Conservation (phyloP, 2,113 vertebrate species). For the Edolisoma coerulescens region DNA sequence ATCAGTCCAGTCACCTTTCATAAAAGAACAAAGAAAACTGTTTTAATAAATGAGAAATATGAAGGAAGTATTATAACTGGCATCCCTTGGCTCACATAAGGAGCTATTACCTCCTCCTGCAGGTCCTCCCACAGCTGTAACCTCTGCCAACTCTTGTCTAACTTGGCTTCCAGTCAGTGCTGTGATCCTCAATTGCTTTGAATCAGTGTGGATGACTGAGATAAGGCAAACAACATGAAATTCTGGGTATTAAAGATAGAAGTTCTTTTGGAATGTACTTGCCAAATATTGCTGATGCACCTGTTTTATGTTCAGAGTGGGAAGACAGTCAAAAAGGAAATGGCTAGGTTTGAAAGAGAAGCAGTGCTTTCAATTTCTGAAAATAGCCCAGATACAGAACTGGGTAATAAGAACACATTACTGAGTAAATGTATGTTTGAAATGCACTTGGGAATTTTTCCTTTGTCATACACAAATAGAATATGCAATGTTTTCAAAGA, state of each 20-base stretch:
- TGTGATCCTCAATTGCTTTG: slow-evolving; percentile 57
- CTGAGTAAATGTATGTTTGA: slow-evolving; percentile 39
- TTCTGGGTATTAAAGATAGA: slow-evolving; percentile 36
- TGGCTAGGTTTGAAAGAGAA: slow-evolving; percentile 71
- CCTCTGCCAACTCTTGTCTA: slow-evolving; percentile 32
- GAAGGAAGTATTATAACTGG: slow-evolving; percentile 63
- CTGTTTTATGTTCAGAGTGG: slow-evolving; percentile 71
- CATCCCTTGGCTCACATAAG: slow-evolving; percentile 49
- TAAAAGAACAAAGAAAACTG: slow-evolving; percentile 66
- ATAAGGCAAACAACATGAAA: slow-evolving; percentile 61
- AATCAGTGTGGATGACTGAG: slow-evolving; percentile 65
- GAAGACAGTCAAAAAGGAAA: slow-evolving; percentile 67
- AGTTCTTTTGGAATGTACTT: slow-evolving; percentile 23
- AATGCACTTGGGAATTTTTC: not conserved
- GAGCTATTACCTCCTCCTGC: slow-evolving; percentile 61
- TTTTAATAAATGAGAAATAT: slow-evolving; percentile 63
- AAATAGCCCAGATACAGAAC: slow-evolving; percentile 70
- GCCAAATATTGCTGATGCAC: slow-evolving; percentile 68
- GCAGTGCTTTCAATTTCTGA: slow-evolving; percentile 62
- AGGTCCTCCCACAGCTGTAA: slow-evolving; percentile 67
- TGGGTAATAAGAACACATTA: slow-evolving; percentile 56
- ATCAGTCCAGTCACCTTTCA: slow-evolving; percentile 54
- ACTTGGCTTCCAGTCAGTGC: slow-evolving; percentile 60
- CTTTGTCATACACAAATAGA: not conserved
- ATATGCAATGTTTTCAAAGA: not conserved